Percentiles rank a stretch among this genome's conserved stretches.
Evolutionary conservation across 2,113 vertebrate species (phyloP).

Genomic region (Columba livia): DNA sequence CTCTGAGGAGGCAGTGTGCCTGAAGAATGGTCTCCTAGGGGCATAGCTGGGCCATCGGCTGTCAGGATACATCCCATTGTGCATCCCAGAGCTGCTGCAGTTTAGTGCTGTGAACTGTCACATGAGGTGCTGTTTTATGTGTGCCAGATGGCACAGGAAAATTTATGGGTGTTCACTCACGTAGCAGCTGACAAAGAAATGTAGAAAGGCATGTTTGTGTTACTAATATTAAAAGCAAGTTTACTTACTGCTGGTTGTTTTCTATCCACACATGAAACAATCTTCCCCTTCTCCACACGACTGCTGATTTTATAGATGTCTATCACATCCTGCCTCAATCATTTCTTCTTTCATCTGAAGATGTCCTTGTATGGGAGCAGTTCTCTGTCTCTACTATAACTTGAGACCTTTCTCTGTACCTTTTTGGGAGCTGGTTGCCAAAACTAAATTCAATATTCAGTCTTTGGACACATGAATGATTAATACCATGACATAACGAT

Average conservation of each 20-base stretch:
- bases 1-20: neutral
- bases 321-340: neutral
- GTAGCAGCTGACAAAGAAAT: neutral
- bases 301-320: neutral
- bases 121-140: neutral
- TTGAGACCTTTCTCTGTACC: neutral
- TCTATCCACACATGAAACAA: neutral
- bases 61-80: neutral
- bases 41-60: neutral
- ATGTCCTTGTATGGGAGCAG: neutral
- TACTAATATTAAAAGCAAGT: neutral
- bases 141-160: neutral
- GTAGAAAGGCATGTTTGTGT: neutral
- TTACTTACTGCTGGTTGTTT: neutral
- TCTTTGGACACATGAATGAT: neutral
- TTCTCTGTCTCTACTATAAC: neutral
- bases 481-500: neutral
- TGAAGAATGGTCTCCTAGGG: neutral
- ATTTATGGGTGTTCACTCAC: neutral
- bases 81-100: neutral
- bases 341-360: neutral
- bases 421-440: neutral
- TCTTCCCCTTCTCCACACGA: neutral
- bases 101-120: neutral
- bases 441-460: neutral